Evolutionary conservation across 2,888 invertebrate genomes (phyloP), one percentile per base, ranked within the genome.

Genomic region (Schrankia costaestrigalis): DNA sequence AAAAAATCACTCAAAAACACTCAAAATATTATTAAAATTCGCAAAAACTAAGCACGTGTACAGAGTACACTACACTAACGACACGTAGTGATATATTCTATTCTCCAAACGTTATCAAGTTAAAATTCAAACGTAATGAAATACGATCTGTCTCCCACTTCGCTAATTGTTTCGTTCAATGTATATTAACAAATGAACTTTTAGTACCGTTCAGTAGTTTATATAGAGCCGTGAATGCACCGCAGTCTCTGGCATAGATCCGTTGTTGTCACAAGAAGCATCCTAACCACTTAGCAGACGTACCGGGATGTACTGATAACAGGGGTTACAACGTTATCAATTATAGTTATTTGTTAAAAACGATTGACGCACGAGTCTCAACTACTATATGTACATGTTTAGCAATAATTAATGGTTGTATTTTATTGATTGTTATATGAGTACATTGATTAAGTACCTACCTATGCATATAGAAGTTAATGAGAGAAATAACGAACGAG

Each of bases 291-390:
- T 71, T 71, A 69, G 76, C 79, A 86, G 85, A 85, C 86, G 84
- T 81, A 83, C 86, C 85, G 84, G 86, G 81, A 84, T 82, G 73
- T 64, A 59, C 44, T 48, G 86, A 85, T 86, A 86, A 78, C 68
- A 78, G 70, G 63, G 84, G 85, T 85, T 79, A 83, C 64, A 49
- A 61, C 78, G 81, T 82, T 86, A 86, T 86, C 86, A 51, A 46
- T 15, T n/a, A 17, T 14, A 55, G 71, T 65, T 79, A 80, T 83
- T 84, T 84, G 78, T 84, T 78, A 78, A 78, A 79, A 71, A 66
- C 76, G 58, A 83, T 79, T 87, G 86, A 87, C 86, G 86, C 85
- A 86, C 85, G 78, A 71, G 79, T 77, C 80, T 77, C 65, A 70
- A 51, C 71, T 64, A 68, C 71, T 73, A 68, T 69, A 35, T 56